Conservation (phyloP, 2,797 vertebrate genomes). For the Poliocrania exsul region DNA sequence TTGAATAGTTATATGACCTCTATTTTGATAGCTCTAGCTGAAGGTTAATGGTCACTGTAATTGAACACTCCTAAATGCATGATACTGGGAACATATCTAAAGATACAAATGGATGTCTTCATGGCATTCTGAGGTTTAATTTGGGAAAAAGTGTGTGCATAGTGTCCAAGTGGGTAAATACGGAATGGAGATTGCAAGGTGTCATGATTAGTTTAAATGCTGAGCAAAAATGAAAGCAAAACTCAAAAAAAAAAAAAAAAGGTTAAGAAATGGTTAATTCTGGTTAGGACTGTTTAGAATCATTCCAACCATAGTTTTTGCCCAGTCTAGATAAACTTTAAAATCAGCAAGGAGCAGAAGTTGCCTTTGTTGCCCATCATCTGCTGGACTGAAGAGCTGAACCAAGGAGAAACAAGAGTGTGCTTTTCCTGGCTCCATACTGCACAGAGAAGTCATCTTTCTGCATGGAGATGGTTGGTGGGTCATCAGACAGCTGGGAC, state of each 20-base stretch:
- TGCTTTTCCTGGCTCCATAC: neutral
- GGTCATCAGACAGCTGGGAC: neutral
- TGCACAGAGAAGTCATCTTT: neutral
- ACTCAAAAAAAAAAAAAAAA: neutral
- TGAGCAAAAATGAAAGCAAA: neutral
- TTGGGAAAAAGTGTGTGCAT: neutral
- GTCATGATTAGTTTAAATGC: neutral
- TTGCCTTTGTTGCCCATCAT: neutral
- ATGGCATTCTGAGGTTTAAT: neutral
- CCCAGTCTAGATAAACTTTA: neutral
- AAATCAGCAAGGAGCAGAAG: neutral
- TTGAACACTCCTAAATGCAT: neutral
- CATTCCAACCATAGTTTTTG: neutral
- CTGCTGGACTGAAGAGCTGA: neutral
- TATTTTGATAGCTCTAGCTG: neutral
- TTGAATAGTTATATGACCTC: neutral
- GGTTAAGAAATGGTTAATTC: neutral
- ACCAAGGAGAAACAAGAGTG: neutral
- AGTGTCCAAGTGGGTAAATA: neutral
- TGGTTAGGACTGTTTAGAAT: neutral
- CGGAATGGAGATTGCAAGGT: neutral
- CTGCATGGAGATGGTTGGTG: neutral
- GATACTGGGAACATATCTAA: neutral
- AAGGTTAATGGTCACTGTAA: neutral
- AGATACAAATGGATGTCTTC: neutral